A percentile compares a stretch with the other conserved stretches of the same genome.
Evolutionary conservation across 2,797 vertebrate genomes (phyloP).

Genomic region (Melanogrammus aeglefinus): DNA sequence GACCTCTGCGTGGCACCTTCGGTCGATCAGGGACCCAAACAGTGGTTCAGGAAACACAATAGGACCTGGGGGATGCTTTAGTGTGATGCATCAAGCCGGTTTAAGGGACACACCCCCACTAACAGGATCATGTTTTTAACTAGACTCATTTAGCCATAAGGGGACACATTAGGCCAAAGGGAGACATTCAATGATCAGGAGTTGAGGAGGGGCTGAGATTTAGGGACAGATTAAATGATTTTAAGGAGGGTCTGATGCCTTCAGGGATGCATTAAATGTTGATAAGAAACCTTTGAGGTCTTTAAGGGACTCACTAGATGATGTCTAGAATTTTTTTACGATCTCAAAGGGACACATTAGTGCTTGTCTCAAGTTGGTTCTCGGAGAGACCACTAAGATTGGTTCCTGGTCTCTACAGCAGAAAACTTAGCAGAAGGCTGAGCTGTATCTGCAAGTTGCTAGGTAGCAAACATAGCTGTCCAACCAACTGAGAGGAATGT

Average conservation of each 20-base stretch:
- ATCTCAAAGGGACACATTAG: not conserved
- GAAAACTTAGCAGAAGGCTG: constrained; percentile 40
- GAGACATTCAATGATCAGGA: too few relatives aligned
- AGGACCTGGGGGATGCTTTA: not conserved
- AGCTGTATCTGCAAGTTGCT: constrained; percentile 52
- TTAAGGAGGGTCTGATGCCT: too few relatives aligned
- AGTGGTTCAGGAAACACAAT: not conserved
- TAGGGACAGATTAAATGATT: not conserved
- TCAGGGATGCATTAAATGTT: not conserved
- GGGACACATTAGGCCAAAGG: too few relatives aligned
- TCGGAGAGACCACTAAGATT: not conserved
- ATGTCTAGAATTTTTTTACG: not conserved
- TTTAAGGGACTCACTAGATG: not conserved
- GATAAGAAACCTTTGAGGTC: not conserved
- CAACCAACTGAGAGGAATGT: constrained; percentile 52
- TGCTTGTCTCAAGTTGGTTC: not conserved
- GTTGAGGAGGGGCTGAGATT: too few relatives aligned
- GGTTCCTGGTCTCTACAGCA: not conserved
- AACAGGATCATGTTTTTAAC: not conserved
- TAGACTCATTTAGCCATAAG: not conserved
- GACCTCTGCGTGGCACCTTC: not conserved
- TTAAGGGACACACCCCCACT: not conserved
- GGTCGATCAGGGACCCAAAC: not conserved
- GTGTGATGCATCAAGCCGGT: not conserved
- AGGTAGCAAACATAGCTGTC: constrained; percentile 37